phyloP scores from a whole-genome alignment of 2,888 invertebrate species.

The Troides oblongomaculatus region DNA sequence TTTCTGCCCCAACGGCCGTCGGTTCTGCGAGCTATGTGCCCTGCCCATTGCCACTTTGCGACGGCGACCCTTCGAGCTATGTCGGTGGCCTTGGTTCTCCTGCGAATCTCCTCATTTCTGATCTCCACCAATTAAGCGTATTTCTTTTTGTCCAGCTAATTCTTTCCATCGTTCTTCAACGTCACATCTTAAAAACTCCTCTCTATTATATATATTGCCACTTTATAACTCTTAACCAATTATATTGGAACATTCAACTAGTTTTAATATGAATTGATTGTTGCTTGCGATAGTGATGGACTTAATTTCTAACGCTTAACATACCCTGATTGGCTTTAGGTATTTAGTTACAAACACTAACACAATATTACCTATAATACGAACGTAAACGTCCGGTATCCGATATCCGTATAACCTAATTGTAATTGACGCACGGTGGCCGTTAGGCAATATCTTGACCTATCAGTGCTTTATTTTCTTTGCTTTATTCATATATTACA shows the following conservation, averaged over 20 bases:
- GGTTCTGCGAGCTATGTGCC: no score
- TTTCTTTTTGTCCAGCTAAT: no score
- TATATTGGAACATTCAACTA: background rate
- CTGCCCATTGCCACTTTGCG: no score
- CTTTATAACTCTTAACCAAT: background rate
- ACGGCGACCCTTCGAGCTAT: no score
- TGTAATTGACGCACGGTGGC: constrained; percentile 35
- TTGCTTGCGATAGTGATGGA: constrained; percentile 1
- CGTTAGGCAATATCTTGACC: background rate
- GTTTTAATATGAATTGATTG: background rate
- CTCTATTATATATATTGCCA: background rate
- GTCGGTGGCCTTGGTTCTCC: no score
- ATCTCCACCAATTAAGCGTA: no score
- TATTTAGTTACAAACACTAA: constrained; percentile 10
- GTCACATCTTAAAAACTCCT: no score
- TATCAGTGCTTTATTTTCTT: no score
- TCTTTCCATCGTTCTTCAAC: no score
- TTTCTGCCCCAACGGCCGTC: no score
- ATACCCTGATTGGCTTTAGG: constrained; percentile 1
- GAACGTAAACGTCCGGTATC: constrained; percentile 9
- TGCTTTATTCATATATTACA: no score
- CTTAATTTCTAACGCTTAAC: constrained; percentile 6
- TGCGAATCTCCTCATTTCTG: no score
- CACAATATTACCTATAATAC: constrained; percentile 12
- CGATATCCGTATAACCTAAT: constrained; percentile 12